Evolutionary conservation across 2,113 vertebrate genomes (phyloP).

Genomic region (Salvelinus sp.): DNA sequence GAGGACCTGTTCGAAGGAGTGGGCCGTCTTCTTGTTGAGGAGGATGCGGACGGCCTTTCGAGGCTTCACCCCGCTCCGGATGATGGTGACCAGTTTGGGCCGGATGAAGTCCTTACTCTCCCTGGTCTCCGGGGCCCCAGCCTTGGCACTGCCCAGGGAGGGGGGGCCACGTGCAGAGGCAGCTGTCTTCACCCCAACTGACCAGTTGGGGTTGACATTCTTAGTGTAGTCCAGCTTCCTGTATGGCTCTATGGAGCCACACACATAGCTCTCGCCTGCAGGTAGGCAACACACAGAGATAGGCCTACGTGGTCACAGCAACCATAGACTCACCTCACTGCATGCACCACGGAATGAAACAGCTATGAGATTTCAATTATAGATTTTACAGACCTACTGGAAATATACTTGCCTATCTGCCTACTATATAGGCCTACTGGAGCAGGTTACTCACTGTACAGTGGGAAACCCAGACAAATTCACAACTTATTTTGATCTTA

Average conservation of each 20-base stretch:
- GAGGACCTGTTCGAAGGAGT: constrained; percentile 97
- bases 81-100: constrained; percentile 96
- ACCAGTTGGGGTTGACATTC: constrained; percentile 98
- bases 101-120: constrained; percentile 94
- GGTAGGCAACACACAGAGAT: constrained; percentile 34
- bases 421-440: neutral
- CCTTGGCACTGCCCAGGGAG: constrained; percentile 83
- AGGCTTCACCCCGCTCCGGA: constrained; percentile 95
- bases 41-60: constrained; percentile 92
- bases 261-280: constrained; percentile 95
- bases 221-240: constrained; percentile 96
- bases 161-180: constrained; percentile 75
- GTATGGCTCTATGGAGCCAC: constrained; percentile 94
- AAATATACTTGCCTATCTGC: neutral
- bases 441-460: neutral
- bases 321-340: neutral
- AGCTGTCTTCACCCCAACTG: constrained; percentile 84
- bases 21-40: constrained; percentile 98
- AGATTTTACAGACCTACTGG: neutral
- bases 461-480: neutral
- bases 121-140: constrained; percentile 76
- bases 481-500: neutral
- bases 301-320: neutral
- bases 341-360: neutral
- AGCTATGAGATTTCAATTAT: neutral